phyloP scores from a whole-genome alignment of 2,797 vertebrate species.

The Orientallactaga sibirica region DNA sequence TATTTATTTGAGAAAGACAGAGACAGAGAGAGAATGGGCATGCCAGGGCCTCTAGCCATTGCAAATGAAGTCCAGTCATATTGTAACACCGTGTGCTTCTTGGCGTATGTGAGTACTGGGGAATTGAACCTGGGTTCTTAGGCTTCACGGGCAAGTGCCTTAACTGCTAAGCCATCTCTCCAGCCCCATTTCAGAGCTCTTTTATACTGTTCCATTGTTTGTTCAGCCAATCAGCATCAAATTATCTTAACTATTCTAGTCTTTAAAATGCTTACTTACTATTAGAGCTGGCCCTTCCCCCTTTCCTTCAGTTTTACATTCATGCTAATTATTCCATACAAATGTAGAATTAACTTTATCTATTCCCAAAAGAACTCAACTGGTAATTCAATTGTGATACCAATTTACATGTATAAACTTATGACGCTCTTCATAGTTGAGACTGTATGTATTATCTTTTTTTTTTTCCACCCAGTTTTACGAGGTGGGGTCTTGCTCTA shows the following conservation, averaged over 20 bases:
- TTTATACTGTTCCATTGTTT: neutral
- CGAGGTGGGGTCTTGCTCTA: no score
- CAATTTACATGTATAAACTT: slow-evolving; percentile 44
- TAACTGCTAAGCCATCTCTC: no score
- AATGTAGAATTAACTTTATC: slow-evolving; percentile 31
- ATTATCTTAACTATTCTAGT: neutral
- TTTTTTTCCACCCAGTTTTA: no score
- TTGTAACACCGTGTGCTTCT: no score
- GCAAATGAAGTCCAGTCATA: no score
- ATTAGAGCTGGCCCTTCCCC: neutral
- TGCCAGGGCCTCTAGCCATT: no score
- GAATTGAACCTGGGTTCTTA: no score
- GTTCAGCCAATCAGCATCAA: neutral
- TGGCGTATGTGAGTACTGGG: no score
- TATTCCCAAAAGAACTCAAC: slow-evolving; percentile 25
- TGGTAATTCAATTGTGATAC: slow-evolving; percentile 27
- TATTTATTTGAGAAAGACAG: no score
- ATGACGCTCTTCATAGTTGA: slow-evolving; percentile 21
- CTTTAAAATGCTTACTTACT: slow-evolving; percentile 3
- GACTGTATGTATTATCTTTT: slow-evolving; percentile 8
- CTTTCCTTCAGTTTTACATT: slow-evolving; percentile 20
- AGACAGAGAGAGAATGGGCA: no score
- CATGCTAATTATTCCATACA: slow-evolving; percentile 17
- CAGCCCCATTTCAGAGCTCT: neutral
- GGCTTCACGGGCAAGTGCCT: no score